Evolutionary conservation across 1,140 invertebrate species (phyloP).

Genomic region (Probaryconus sp.): DNA sequence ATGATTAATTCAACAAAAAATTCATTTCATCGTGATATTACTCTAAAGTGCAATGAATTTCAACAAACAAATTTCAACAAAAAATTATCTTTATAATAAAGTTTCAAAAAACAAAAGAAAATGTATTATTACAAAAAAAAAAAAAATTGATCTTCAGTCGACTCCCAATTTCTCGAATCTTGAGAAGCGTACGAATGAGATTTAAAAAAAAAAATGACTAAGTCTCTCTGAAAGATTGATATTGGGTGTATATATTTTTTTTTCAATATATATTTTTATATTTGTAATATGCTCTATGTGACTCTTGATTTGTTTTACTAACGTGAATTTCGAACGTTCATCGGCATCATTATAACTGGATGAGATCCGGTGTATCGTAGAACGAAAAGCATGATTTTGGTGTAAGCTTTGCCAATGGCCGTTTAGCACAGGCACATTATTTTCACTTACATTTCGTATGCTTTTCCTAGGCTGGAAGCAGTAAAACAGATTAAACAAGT

Average conservation of each 20-base stretch:
- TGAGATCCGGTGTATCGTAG: slow-evolving; percentile 57
- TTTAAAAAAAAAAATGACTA: slow-evolving; percentile 22
- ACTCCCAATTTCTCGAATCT: slow-evolving; percentile 45
- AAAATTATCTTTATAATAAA: too few relatives aligned
- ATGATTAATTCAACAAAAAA: too few relatives aligned
- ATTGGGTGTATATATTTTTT: too few relatives aligned
- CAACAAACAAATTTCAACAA: too few relatives aligned
- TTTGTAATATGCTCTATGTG: slow-evolving; percentile 50
- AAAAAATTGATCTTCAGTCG: not conserved
- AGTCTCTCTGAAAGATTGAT: slow-evolving; percentile 45
- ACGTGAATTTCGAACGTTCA: slow-evolving; percentile 60
- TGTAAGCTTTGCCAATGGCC: slow-evolving; percentile 53
- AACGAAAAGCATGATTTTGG: slow-evolving; percentile 60
- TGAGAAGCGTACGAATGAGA: slow-evolving; percentile 24
- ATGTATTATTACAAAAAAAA: too few relatives aligned
- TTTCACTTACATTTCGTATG: slow-evolving; percentile 61
- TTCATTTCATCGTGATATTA: too few relatives aligned
- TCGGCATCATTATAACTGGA: slow-evolving; percentile 60
- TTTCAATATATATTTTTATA: too few relatives aligned
- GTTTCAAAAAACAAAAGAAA: too few relatives aligned
- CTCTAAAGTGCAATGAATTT: too few relatives aligned
- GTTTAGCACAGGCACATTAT: slow-evolving; percentile 44
- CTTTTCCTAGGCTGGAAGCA: slow-evolving; percentile 60
- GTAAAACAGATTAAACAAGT: slow-evolving; percentile 63
- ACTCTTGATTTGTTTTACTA: slow-evolving; percentile 59